Base-by-base conservation (phyloP, 2,113 vertebrate species). In the Tetrax tetrax region DNA sequence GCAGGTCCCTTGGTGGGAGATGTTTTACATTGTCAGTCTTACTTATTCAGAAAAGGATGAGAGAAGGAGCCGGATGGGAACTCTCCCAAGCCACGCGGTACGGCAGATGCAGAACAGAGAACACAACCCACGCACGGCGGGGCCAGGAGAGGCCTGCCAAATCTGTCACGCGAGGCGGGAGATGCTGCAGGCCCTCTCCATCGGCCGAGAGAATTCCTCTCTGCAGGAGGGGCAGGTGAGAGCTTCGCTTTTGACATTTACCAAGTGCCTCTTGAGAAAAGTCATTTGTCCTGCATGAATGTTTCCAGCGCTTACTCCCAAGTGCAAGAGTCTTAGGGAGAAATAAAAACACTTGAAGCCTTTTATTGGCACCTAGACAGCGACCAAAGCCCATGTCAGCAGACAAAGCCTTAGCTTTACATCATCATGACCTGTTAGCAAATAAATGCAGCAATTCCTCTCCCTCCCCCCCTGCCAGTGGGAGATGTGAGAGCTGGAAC, bases 281-380 rank as follows among this genome's bases (percentile, higher is more conserved):
- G 59, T 17, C 29, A 35, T 83, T 60, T 80, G 78, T 59, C 33
- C 82, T 47, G 33, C 2, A 1, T 54, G 27, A 89, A 61, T 33
- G 43, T 35, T 70, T 71, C 35, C 28, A 47, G 59, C 37, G 45
- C 38, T 91, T 82, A 93, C 27, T 87, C 74, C 12, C 45, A 48
- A 83, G 33, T 56, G 69, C 41, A 57, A 70, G 43, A 43, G n/a
- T 19, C 65, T 45, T 51, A 53, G 53, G 48, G 22, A 87, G 47
- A 96, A 96, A 83, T 45, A 45, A n/a, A 89, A 95, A 70, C 38
- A 84, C 71, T 83, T 45, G 37, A 85, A 87, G 33, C 20, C 54
- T 83, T 56, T 87, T 45, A 66, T 4, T 29, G 61, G 95, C 72
- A 14, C 86, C 79, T 78, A 77, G 38, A 75, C 65, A 63, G 77